These are phyloP conservation scores for Mixornis gularis DNA, from an alignment of 2,113 vertebrate species.

Conservation along the genomic window DNA sequence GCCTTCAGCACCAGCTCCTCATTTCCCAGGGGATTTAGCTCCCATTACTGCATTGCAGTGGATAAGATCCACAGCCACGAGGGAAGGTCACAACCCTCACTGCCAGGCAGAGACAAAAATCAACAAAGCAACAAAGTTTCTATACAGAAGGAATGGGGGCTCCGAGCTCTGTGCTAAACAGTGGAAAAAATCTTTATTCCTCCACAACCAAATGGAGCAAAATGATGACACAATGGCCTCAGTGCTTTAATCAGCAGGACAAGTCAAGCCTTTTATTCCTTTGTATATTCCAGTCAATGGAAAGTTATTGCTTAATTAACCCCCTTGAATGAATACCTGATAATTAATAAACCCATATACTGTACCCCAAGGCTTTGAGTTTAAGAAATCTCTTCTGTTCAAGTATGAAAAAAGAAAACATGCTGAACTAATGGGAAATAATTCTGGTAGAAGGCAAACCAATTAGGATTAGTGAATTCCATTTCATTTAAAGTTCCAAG, in stretches of 20 bases:
- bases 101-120: background rate
- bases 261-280: constrained; percentile 71
- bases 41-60: constrained; percentile 18
- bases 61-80: background rate
- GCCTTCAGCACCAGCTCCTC: background rate
- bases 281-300: constrained; percentile 71
- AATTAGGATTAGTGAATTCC: constrained; percentile 83
- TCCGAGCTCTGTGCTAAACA: constrained; percentile 1
- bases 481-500: constrained; percentile 82
- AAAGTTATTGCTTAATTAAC: constrained; percentile 82
- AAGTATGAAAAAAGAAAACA: constrained; percentile 74
- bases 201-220: constrained; percentile 37
- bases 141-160: background rate
- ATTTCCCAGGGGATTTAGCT: background rate
- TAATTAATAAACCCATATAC: constrained; percentile 80
- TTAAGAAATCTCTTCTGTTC: constrained; percentile 74
- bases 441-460: constrained; percentile 76
- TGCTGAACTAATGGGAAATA: constrained; percentile 81
- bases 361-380: constrained; percentile 73
- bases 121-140: background rate
- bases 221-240: constrained; percentile 46
- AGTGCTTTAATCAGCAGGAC: constrained; percentile 67
- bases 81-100: background rate
- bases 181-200: constrained; percentile 61
- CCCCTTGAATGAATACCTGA: constrained; percentile 78